A percentile compares a stretch with the other conserved stretches of the same genome.
Conservation (phyloP, 1,140 invertebrate genomes). For the Aphidius gifuensis region DNA sequence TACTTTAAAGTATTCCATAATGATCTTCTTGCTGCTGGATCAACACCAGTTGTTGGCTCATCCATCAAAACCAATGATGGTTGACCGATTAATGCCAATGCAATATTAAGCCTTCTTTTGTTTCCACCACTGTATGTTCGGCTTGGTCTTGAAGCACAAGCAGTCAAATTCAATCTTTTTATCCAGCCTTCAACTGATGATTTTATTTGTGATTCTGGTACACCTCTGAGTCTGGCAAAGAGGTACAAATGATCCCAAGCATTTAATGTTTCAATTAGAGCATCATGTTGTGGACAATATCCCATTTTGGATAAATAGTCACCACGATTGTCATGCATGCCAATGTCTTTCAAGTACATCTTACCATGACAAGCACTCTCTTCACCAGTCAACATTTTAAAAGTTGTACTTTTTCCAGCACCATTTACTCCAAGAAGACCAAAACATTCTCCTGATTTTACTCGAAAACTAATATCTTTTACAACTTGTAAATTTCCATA, state of each 20-base stretch:
- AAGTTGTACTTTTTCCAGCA: slow-evolving; percentile 89
- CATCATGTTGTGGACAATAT: slow-evolving; percentile 72
- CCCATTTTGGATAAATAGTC: slow-evolving; percentile 59
- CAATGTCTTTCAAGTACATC: slow-evolving; percentile 27
- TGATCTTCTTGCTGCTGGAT: slow-evolving; percentile 77
- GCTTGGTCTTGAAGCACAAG: slow-evolving; percentile 52
- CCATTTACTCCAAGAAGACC: slow-evolving; percentile 78
- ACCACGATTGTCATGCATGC: slow-evolving; percentile 11
- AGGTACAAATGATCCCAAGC: slow-evolving; percentile 66
- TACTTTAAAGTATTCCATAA: slow-evolving; percentile 72
- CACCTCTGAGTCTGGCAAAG: slow-evolving; percentile 67
- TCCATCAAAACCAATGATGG: slow-evolving; percentile 74
- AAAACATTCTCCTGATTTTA: slow-evolving; percentile 78
- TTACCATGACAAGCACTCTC: slow-evolving; percentile 56
- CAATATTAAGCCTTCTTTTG: slow-evolving; percentile 91
- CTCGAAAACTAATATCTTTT: slow-evolving; percentile 67
- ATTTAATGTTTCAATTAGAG: slow-evolving; percentile 67
- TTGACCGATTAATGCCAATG: slow-evolving; percentile 80
- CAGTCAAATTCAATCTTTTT: slow-evolving; percentile 49
- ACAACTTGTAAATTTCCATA: slow-evolving; percentile 65
- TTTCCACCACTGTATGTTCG: slow-evolving; percentile 83
- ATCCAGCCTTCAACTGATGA: slow-evolving; percentile 55
- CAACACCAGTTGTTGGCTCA: slow-evolving; percentile 75
- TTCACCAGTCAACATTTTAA: slow-evolving; percentile 79
- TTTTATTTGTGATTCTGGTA: slow-evolving; percentile 54